Conservation (phyloP, 2,797 vertebrate genomes). For the Coregonus ussuriensis region DNA sequence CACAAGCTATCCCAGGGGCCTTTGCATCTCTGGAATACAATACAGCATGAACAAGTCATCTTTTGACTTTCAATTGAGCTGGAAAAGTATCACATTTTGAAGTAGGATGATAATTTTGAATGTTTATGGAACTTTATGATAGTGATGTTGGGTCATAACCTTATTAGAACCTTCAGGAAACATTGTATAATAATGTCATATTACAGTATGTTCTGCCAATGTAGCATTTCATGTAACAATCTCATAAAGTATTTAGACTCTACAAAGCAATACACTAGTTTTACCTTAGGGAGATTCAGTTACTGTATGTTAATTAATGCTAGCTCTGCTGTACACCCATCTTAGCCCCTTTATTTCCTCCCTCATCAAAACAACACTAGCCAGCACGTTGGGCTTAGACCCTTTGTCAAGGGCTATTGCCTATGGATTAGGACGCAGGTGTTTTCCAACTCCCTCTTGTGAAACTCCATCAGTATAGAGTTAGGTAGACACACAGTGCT, state of each 20-base stretch:
- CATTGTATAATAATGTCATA: neutral
- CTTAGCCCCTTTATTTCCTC: neutral
- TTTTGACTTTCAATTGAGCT: neutral
- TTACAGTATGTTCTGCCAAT: too few species aligned
- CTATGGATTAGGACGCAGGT: conserved; percentile 50
- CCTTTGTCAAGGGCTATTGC: conserved; percentile 25
- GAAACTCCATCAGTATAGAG: conserved; percentile 63
- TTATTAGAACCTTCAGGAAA: neutral
- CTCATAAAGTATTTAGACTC: too few species aligned
- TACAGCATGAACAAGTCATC: neutral
- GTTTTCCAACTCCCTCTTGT: conserved; percentile 37
- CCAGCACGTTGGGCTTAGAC: conserved; percentile 5
- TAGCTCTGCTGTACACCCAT: neutral
- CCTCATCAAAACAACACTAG: neutral
- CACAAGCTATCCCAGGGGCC: conserved; percentile 38
- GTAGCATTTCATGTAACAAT: too few species aligned
- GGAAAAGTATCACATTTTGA: neutral
- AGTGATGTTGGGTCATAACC: neutral
- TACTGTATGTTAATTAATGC: too few species aligned
- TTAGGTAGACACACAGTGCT: conserved; percentile 54
- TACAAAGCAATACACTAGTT: too few species aligned
- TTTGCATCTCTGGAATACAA: conserved; percentile 27
- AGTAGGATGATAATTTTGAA: neutral
- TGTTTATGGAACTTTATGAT: neutral
- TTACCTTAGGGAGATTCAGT: too few species aligned